Evolutionary conservation across 2,113 vertebrate species (phyloP), one percentile per base, ranked within the genome.

Genomic region (Grus americana): DNA sequence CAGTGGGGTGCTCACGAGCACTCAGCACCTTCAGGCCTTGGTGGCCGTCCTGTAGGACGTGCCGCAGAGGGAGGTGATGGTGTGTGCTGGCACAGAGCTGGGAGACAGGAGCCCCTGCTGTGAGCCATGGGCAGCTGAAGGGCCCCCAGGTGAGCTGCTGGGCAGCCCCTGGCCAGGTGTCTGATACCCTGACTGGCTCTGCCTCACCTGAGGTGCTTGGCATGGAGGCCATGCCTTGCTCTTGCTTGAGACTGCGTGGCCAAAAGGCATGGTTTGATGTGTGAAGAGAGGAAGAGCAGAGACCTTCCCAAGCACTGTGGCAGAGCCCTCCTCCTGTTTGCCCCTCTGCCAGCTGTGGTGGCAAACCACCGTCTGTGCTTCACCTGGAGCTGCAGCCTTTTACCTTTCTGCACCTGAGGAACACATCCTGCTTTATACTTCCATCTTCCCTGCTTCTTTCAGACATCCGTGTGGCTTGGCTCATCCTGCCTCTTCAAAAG

Each of bases 401-500:
- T 59, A 30, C 88, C 57, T 86, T 42, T 52, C 84, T 24, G 27
- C 26, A 4, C 30, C 80, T 22, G 83, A 85, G 58, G n/a, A 89
- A 40, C 49, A 14, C 7, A 3, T 85, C 68, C 89, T 50, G 70
- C 84, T 61, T 70, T 63, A 30, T 23, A 40, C 55, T 38, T 90
- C 66, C 67, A 44, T 82, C 70, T 89, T 79, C 49, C 66, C 17
- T 10, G 32, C 63, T 74, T 62, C 47, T 82, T 84, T 70, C 71
- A 88, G 66, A n/a, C 17, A 21, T 83, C 74, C 1, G 0, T 47
- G 74, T 80, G 78, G 62, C 46, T 95, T 78, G 66, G 34, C 50
- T 91, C 74, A 76, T 95, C 57, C 76, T 59, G 46, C 67, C 67
- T 93, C 87, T 97, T 95, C 91, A 86, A 92, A 96, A 87, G 90